Percentiles rank a stretch among this genome's conserved stretches.
Conservation (phyloP, 2,113 vertebrate species). For the Dicerorhinus sumatrensis region DNA sequence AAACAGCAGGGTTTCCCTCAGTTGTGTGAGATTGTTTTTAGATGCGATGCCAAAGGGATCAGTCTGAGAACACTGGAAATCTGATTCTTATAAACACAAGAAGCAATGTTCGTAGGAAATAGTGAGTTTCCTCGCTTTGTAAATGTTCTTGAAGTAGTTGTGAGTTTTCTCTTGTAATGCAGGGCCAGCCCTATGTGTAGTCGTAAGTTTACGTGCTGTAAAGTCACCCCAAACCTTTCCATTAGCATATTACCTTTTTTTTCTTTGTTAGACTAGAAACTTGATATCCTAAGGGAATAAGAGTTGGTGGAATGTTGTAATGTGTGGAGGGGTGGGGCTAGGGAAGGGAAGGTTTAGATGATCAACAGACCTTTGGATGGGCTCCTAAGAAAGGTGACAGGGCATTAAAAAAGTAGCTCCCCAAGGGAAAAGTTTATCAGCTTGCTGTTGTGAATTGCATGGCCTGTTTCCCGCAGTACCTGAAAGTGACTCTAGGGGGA, state of each 20-base stretch:
- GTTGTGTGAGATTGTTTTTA: constrained; percentile 65
- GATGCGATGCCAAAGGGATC: constrained; percentile 1
- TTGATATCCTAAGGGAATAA: background rate
- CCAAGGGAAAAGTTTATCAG: background rate
- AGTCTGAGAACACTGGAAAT: constrained; percentile 57
- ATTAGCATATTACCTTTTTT: background rate
- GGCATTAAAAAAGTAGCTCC: background rate
- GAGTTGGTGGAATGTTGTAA: background rate
- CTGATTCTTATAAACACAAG: constrained; percentile 59
- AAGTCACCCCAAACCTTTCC: background rate
- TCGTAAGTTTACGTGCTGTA: background rate
- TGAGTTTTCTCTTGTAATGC: background rate
- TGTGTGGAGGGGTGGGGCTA: background rate
- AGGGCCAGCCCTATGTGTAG: background rate
- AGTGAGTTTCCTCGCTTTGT: background rate
- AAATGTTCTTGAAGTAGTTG: background rate
- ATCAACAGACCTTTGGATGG: background rate
- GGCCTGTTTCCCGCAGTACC: background rate
- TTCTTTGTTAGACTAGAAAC: background rate
- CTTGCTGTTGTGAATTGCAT: background rate
- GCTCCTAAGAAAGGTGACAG: background rate
- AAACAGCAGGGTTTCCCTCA: constrained; percentile 47
- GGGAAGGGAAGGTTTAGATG: background rate
- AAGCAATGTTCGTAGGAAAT: background rate
- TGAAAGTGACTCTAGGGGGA: background rate